phyloP scores from a whole-genome alignment of 1,140 invertebrate genomes.

The Onthophagus taurus region DNA sequence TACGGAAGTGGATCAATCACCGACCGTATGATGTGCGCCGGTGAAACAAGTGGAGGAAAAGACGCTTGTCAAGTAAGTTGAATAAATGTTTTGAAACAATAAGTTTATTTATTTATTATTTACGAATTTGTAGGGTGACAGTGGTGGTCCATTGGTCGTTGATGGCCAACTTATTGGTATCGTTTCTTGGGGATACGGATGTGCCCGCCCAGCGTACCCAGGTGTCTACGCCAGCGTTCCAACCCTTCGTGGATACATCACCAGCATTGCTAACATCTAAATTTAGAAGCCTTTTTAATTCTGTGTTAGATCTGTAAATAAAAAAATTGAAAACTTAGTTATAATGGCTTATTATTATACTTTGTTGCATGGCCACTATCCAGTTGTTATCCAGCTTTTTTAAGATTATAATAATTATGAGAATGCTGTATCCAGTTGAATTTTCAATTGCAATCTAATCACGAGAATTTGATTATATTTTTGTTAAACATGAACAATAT shows the following conservation, averaged over 20 bases:
- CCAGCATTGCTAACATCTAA: slow-evolving; percentile 8
- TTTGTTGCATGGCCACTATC: too few relatives aligned
- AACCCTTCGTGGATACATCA: slow-evolving; percentile 6
- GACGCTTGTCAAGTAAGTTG: slow-evolving; percentile 57
- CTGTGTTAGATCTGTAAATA: too few relatives aligned
- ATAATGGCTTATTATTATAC: too few relatives aligned
- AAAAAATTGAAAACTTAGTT: too few relatives aligned
- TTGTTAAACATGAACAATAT: too few relatives aligned
- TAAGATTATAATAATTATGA: too few relatives aligned
- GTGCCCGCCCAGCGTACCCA: slow-evolving; percentile 57
- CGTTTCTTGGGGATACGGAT: slow-evolving; percentile 64
- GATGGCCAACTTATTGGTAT: slow-evolving; percentile 41
- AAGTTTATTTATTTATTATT: background rate
- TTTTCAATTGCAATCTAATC: too few relatives aligned
- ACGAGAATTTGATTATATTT: too few relatives aligned
- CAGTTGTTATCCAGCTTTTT: too few relatives aligned
- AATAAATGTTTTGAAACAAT: slow-evolving; percentile 1
- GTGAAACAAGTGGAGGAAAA: slow-evolving; percentile 51
- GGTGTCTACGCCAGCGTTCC: slow-evolving; percentile 47
- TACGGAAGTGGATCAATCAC: slow-evolving; percentile 41
- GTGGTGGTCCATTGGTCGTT: slow-evolving; percentile 43
- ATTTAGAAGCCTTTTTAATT: too few relatives aligned
- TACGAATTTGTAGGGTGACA: slow-evolving; percentile 11
- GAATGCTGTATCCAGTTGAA: too few relatives aligned
- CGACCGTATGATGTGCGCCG: slow-evolving; percentile 63